A percentile compares a stretch with the other conserved stretches of the same genome.
Conservation (phyloP, 2,888 invertebrate species). For the Caenorhabditis imperialis region DNA sequence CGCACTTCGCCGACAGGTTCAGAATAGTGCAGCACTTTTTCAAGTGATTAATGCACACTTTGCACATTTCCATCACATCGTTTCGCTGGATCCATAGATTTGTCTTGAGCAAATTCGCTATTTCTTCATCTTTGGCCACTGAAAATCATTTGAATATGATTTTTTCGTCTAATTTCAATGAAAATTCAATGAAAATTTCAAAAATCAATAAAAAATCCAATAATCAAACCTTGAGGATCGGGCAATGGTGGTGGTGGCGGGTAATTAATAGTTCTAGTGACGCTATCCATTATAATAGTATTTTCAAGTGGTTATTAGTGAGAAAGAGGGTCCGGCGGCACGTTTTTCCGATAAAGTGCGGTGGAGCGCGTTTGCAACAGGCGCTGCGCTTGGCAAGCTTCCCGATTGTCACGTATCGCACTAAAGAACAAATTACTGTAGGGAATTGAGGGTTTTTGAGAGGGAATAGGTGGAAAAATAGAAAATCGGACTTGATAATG, state of each 20-base stretch:
- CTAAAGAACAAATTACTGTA: too few species aligned
- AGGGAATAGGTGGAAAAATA: too few species aligned
- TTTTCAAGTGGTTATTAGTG: not conserved
- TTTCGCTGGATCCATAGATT: conserved; percentile 32
- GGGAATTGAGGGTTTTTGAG: too few species aligned
- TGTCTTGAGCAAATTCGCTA: not conserved
- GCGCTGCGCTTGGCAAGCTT: too few species aligned
- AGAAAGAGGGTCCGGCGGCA: conserved; percentile 3
- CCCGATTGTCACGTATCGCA: too few species aligned
- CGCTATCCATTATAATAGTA: conserved; percentile 11
- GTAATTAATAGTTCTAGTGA: conserved; percentile 22
- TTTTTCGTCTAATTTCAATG: not conserved
- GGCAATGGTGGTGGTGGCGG: conserved; percentile 28
- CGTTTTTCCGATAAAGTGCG: conserved; percentile 7
- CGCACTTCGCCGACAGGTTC: conserved; percentile 64
- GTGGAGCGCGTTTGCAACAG: conserved; percentile 25
- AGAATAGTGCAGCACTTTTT: conserved; percentile 63
- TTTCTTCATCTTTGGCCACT: conserved; percentile 6
- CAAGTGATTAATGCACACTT: conserved; percentile 32
- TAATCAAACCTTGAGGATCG: conserved; percentile 26
- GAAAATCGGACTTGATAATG: too few species aligned
- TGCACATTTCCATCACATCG: conserved; percentile 20
- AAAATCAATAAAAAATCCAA: not conserved
- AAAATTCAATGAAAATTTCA: not conserved
- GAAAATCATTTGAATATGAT: not conserved